These are phyloP conservation scores for Bemisia tabaci DNA, from an alignment of 1,140 invertebrate genomes.

Conservation along the genomic window DNA sequence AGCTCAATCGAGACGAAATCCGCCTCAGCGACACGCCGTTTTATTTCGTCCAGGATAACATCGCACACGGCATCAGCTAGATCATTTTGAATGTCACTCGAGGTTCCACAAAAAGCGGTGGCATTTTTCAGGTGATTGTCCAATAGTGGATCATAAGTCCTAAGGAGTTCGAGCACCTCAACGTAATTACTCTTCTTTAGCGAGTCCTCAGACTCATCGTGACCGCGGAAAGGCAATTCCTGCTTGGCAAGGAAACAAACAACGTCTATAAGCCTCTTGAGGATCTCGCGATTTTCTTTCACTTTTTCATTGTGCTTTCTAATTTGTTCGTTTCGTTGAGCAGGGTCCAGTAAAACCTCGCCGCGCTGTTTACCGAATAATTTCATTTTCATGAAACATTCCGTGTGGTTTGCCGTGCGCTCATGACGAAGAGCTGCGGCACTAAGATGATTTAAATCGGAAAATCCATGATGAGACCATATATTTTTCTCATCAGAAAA, in stretches of 20 bases:
- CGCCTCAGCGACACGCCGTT: slow-evolving; percentile 22
- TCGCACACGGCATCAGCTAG: slow-evolving; percentile 25
- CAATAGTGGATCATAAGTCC: slow-evolving; percentile 18
- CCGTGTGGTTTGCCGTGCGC: background rate
- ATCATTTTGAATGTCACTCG: slow-evolving; percentile 28
- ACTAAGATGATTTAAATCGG: slow-evolving; percentile 3
- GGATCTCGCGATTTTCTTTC: slow-evolving; percentile 6
- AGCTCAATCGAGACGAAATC: slow-evolving; percentile 23
- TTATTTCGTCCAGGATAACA: slow-evolving; percentile 23
- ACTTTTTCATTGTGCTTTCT: slow-evolving; percentile 14
- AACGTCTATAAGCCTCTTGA: slow-evolving; percentile 21
- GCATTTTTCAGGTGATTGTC: slow-evolving; percentile 14
- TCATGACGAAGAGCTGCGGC: background rate
- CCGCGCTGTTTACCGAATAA: background rate
- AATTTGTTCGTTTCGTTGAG: background rate
- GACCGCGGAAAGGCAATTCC: slow-evolving; percentile 26
- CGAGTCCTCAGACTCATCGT: slow-evolving; percentile 20
- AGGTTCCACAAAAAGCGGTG: slow-evolving; percentile 23
- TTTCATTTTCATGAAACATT: background rate
- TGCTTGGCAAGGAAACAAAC: slow-evolving; percentile 24
- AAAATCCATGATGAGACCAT: slow-evolving; percentile 10
- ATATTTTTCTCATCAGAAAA: slow-evolving; percentile 7
- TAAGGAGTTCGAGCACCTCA: slow-evolving; percentile 21
- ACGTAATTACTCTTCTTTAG: slow-evolving; percentile 25
- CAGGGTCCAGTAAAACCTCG: background rate